Base-by-base conservation (phyloP, 2,113 vertebrate genomes). In the Scophthalmus maximus region DNA sequence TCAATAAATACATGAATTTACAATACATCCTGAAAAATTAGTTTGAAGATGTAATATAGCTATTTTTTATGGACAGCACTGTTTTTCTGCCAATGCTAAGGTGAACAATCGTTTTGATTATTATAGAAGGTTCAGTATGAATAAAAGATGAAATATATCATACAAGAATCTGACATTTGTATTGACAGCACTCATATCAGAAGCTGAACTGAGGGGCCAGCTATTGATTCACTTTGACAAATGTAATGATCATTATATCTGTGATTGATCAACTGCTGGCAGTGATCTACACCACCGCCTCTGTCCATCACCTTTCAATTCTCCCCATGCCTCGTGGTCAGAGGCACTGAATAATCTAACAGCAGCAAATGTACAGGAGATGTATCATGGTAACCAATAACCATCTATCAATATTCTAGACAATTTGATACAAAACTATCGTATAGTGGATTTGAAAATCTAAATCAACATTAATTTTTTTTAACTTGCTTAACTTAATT, bases 211-310 rank as follows among this genome's bases (percentile, higher is more conserved):
- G 18, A 70, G 58, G 25, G 47, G 27, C 47, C 32, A 38, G 20
- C 57, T 78, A 75, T 74, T 69, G 69, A 78, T 79, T 57, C 15
- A 32, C 17, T 51, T 38, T 25, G 52, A 34, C 38, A 15, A 8
- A 36, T 47, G 30, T 59, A 55, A 69, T 56, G 44, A 77, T 73
- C 20, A 73, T 63, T 73, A 52, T 57, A 62, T 71, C 50, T 52
- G 27, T 61, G 62, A 72, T 70, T 81, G 67, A 76, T 59, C 63
- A 68, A 73, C 29, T 53, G 58, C 14, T 50, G 8, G 15, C 46
- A 3, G 36, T 74, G 73, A 46, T 63, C 25, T 40, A 59, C 53
- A 25, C 18, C 44, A 53, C 18, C 63, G 26, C 51, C 15, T 20
- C 73, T 30, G 18, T 47, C 57, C 57, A 30, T 36, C 50, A 57